phyloP scores from a whole-genome alignment of 92 coral and sea anemone genomes.

The Parazoanthus darwini region DNA sequence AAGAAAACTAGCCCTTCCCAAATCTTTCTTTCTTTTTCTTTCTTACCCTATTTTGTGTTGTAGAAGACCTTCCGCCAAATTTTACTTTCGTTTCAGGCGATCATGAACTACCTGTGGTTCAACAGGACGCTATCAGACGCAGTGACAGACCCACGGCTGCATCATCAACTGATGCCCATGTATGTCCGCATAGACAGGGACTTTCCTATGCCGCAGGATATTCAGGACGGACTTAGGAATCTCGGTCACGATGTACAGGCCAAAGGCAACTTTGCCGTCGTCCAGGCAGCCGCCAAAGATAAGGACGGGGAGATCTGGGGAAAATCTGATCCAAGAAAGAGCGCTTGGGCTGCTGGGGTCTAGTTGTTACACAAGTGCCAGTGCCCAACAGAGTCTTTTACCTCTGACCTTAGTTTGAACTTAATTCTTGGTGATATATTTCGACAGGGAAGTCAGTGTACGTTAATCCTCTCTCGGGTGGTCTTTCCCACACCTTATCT shows the following conservation, averaged over 20 bases:
- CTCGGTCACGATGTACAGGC: constrained; percentile 59
- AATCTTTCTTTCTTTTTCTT: no score
- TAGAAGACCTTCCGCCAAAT: no score
- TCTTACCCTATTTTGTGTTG: no score
- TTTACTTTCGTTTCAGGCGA: constrained; percentile 46
- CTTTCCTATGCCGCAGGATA: constrained; percentile 44
- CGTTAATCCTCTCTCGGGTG: no score
- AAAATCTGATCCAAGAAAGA: constrained; percentile 72
- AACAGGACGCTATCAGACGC: constrained; percentile 64
- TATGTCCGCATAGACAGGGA: constrained; percentile 67
- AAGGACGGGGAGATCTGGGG: constrained; percentile 61
- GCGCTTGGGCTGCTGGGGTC: constrained; percentile 74
- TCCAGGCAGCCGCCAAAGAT: constrained; percentile 70
- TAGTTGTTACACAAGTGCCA: neutral
- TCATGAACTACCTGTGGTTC: constrained; percentile 79
- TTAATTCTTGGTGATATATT: no score
- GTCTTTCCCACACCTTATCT: no score
- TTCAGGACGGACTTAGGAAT: constrained; percentile 52
- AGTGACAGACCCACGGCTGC: constrained; percentile 68
- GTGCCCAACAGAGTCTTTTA: neutral
- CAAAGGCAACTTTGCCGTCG: constrained; percentile 52
- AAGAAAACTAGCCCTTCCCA: no score
- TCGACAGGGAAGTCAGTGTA: no score
- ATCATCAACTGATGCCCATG: constrained; percentile 72
- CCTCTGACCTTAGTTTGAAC: no score